Conservation (phyloP, 2,113 vertebrate genomes). For the Dasyurus viverrinus region DNA sequence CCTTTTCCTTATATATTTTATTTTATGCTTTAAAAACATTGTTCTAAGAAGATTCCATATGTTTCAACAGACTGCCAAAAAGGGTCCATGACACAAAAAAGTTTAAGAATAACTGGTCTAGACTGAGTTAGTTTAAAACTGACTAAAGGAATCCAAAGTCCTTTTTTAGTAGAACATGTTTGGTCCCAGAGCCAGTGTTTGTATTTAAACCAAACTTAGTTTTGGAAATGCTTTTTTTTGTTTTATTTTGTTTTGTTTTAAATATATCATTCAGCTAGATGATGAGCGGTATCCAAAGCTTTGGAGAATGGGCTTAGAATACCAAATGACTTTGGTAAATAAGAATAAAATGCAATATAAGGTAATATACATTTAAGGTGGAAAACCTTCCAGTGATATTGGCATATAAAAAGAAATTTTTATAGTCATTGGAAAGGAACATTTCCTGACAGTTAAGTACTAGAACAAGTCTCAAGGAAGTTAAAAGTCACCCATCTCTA, state of each 20-base stretch:
- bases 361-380: neutral
- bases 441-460: neutral
- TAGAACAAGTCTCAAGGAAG: neutral
- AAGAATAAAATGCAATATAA: neutral
- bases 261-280: neutral
- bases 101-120: conserved; percentile 12
- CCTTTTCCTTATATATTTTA: neutral
- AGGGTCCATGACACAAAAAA: neutral
- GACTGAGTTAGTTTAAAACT: conserved; percentile 21
- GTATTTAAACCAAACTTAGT: neutral
- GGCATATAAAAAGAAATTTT: neutral
- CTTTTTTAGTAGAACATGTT: neutral
- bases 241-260: neutral
- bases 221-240: neutral
- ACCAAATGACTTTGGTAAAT: neutral
- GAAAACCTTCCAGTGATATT: neutral
- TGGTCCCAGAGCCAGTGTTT: neutral
- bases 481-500: neutral
- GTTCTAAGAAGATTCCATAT: neutral
- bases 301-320: conserved; percentile 20
- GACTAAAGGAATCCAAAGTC: neutral
- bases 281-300: neutral
- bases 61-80: neutral
- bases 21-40: neutral
- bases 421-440: neutral